phyloP scores from a whole-genome alignment of 2,113 vertebrate species.

The Lipophrys pholis region DNA sequence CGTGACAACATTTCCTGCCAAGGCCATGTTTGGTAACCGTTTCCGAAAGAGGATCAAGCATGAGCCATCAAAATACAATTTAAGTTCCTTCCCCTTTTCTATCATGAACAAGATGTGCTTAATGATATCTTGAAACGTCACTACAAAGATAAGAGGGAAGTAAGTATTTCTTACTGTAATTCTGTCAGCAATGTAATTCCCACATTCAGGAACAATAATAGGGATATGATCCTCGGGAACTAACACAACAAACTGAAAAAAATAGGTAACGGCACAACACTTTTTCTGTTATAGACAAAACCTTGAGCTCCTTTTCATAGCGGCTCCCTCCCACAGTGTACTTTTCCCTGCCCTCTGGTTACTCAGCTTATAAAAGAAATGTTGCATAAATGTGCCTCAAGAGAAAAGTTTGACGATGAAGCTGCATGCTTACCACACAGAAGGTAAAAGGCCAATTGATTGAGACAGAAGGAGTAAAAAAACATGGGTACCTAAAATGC shows the following conservation, averaged over 20 bases:
- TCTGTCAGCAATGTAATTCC: not conserved
- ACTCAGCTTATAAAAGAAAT: slow-evolving; percentile 64
- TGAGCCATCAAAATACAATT: not conserved
- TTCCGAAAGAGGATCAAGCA: slow-evolving; percentile 18
- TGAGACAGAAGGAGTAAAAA: slow-evolving; percentile 13
- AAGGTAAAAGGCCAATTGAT: slow-evolving; percentile 5
- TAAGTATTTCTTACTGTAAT: not conserved
- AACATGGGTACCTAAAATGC: not conserved
- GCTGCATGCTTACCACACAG: slow-evolving; percentile 23
- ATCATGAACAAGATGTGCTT: not conserved
- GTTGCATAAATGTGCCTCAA: slow-evolving; percentile 66
- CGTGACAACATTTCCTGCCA: slow-evolving; percentile 23
- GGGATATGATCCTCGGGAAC: not conserved
- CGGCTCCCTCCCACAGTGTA: slow-evolving; percentile 51
- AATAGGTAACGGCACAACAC: not conserved
- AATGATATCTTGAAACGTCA: not conserved
- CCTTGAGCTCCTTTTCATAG: slow-evolving; percentile 20
- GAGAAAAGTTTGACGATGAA: slow-evolving; percentile 59
- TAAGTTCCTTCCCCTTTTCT: not conserved
- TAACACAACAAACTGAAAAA: not conserved
- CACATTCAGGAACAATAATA: not conserved
- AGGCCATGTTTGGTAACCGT: slow-evolving; percentile 40
- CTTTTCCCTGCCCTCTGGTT: slow-evolving; percentile 40
- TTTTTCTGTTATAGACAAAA: slow-evolving; percentile 14
- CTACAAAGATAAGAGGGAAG: not conserved